phyloP scores from a whole-genome alignment of 2,113 vertebrate species.

The zebrafish (Danio rerio) region GRCz12tu NC_133195.1:39826501-39827000 shows the following conservation, averaged over 20 bases:
- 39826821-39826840: slow-evolving; percentile 9
- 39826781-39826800: background rate
- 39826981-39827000: slow-evolving; percentile 20
- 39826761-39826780: background rate
- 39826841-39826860: background rate
- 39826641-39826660: slow-evolving; percentile 15
- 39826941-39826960: slow-evolving; percentile 23
- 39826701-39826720: slow-evolving; percentile 16
- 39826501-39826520: background rate
- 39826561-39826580: background rate
- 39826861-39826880: background rate
- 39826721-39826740: slow-evolving; percentile 6
- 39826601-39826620: background rate
- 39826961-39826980: slow-evolving; percentile 28
- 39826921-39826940: background rate
- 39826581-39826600: background rate
- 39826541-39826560: background rate
- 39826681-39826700: slow-evolving; percentile 14
- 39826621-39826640: slow-evolving; percentile 21
- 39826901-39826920: background rate
- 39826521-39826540: background rate
- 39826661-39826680: slow-evolving; percentile 24
- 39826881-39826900: background rate
- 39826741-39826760: slow-evolving; percentile 18
- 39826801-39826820: background rate